A percentile compares a stretch with the other conserved stretches of the same genome.
phyloP scores from a whole-genome alignment of 2,113 vertebrate species.

The Zingel zingel region DNA sequence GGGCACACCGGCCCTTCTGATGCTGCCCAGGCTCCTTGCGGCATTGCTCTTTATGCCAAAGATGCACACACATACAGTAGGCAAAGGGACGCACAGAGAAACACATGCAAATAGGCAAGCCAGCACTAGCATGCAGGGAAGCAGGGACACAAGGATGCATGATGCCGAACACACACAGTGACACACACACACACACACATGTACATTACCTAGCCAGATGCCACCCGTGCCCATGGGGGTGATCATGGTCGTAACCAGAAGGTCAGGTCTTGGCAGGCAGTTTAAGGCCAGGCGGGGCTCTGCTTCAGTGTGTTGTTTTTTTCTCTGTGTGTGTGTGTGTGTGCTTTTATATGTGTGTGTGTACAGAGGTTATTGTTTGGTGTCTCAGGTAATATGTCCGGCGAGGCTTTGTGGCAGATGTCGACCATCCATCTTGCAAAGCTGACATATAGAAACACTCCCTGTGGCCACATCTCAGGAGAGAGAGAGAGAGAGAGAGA shows the following conservation, averaged over 20 bases:
- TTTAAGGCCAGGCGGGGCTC: conserved; percentile 64
- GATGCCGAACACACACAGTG: conserved; percentile 46
- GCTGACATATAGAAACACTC: conserved; percentile 74
- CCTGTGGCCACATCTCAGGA: conserved; percentile 63
- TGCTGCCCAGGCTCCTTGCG: conserved; percentile 77
- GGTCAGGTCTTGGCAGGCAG: conserved; percentile 81
- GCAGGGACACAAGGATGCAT: conserved; percentile 31
- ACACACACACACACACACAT: conserved; percentile 25
- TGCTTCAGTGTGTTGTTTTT: conserved; percentile 44
- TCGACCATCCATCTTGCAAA: conserved; percentile 79
- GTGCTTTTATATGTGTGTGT: conserved; percentile 13
- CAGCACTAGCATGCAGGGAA: background rate
- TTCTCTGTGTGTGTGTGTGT: conserved; percentile 34
- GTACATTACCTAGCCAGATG: conserved; percentile 80
- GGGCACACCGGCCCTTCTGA: conserved; percentile 78
- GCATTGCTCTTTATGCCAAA: conserved; percentile 76
- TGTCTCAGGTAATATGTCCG: conserved; percentile 82
- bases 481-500: conserved; percentile 32
- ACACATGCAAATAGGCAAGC: conserved; percentile 10
- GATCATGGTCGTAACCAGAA: conserved; percentile 80
- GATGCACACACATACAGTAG: conserved; percentile 29
- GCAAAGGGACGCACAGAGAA: conserved; percentile 13
- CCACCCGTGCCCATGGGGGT: conserved; percentile 77
- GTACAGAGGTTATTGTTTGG: conserved; percentile 69
- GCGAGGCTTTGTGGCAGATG: conserved; percentile 77